Conservation (phyloP, 2,888 invertebrate genomes). For the Drosophila atroscutellata region DNA sequence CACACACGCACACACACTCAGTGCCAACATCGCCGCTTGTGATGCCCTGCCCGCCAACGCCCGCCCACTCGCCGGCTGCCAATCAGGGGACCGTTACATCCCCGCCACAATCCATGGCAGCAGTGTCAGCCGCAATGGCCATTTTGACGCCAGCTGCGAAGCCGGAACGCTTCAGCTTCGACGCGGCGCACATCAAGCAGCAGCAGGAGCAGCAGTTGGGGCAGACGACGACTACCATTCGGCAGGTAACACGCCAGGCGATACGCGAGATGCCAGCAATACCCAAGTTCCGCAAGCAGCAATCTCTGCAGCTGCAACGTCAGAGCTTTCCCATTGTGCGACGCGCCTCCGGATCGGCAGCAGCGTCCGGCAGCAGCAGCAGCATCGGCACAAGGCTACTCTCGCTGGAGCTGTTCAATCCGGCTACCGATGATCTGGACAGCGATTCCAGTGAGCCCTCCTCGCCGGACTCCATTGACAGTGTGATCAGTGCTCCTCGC, state of each 20-base stretch:
- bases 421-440: slow-evolving; percentile 95
- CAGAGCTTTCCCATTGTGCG: slow-evolving; percentile 90
- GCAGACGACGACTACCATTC: slow-evolving; percentile 22
- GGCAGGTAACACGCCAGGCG: slow-evolving; percentile 87
- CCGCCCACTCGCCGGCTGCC: slow-evolving; percentile 84
- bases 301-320: slow-evolving; percentile 82
- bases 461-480: slow-evolving; percentile 94
- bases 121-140: slow-evolving; percentile 83
- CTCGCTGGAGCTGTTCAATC: slow-evolving; percentile 94
- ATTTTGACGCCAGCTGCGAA: slow-evolving; percentile 80
- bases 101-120: slow-evolving; percentile 82
- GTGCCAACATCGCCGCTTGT: slow-evolving; percentile 90
- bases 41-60: slow-evolving; percentile 85
- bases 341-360: slow-evolving; percentile 86
- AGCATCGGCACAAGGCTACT: slow-evolving; percentile 88
- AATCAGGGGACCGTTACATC: slow-evolving; percentile 80
- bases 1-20: slow-evolving; percentile 83
- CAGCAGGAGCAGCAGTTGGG: slow-evolving; percentile 38
- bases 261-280: slow-evolving; percentile 88
- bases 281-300: slow-evolving; percentile 86
- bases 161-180: slow-evolving; percentile 54
- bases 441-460: slow-evolving; percentile 94
- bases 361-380: slow-evolving; percentile 84
- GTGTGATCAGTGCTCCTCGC: slow-evolving; percentile 90
- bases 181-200: slow-evolving; percentile 59